Evolutionary conservation across 2,888 invertebrate genomes (phyloP), one percentile per base, ranked within the genome.

Genomic region (Caprella mutica): DNA sequence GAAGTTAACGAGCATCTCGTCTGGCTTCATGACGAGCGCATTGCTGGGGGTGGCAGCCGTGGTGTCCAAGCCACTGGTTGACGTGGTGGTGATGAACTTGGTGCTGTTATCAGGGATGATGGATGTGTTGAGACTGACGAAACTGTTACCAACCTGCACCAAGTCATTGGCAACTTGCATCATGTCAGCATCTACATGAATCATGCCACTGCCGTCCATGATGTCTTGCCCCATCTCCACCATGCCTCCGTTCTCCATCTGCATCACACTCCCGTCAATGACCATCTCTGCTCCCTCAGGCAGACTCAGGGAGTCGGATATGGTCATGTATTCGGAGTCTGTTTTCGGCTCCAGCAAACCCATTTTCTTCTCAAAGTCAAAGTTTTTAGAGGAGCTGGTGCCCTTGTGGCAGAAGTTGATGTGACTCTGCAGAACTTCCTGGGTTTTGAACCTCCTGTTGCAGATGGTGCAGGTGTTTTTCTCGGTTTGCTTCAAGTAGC

Each of bases 371-470:
- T 56, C 52, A 29, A 48, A 48, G 30, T 48, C 48, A 48, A 48
- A 48, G 9, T 48, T 48, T n/a, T n/a, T n/a, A n/a, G n/a, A n/a
- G n/a, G n/a, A n/a, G n/a, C n/a, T n/a, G 48, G 29, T 48, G 30
- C 54, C 55, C 30, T 48, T 48, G 35, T 63, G 63, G 14, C 56
- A 56, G 23, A 52, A 57, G 17, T 59, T 54, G 26, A 59, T 44
- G 23, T 63, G 63, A n/a, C 54, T 59, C 40, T 59, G 55, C 33
- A 63, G 35, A 1, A 56, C 57, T 29, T 61, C 57, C 3, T 33
- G 42, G 5, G 57, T 61, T 35, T 61, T 61, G 57, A 61, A 61
- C n/a, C 57, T 54, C 27, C 60, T 33, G 19, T 44, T 54, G 44
- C 60, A 61, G 38, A 50, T 43, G 9, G 35, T 35, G 26, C 60